Conservation (phyloP, 2,113 vertebrate species). For the Trogon melanurus region DNA sequence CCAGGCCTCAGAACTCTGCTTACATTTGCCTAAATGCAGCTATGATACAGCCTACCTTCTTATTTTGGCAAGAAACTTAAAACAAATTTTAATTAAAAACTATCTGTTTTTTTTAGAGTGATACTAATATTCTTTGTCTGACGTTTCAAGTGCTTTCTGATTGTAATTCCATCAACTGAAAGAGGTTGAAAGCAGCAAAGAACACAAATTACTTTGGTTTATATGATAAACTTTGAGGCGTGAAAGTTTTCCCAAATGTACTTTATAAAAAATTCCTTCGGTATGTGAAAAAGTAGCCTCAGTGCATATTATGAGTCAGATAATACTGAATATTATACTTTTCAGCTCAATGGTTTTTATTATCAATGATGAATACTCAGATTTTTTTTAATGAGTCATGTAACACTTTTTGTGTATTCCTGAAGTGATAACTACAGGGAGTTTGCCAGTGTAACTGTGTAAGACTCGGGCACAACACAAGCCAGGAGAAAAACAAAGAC, state of each 20-base stretch:
- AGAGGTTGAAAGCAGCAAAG: conserved; percentile 8
- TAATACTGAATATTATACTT: not conserved
- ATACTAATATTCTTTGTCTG: conserved; percentile 31
- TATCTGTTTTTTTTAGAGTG: not conserved
- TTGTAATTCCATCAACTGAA: conserved; percentile 7
- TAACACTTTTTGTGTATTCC: not conserved
- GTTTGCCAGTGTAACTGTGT: not conserved
- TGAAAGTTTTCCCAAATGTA: not conserved
- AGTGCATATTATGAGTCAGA: not conserved
- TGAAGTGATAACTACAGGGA: not conserved
- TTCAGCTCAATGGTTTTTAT: not conserved
- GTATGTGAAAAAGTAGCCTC: not conserved
- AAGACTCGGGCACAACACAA: not conserved
- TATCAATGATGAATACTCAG: not conserved
- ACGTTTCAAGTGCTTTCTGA: conserved; percentile 17
- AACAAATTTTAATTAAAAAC: conserved; percentile 32
- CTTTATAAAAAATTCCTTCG: not conserved
- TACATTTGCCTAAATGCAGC: not conserved
- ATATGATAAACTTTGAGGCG: not conserved
- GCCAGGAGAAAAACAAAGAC: not conserved
- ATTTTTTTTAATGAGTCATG: not conserved
- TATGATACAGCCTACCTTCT: not conserved
- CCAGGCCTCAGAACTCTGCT: not conserved
- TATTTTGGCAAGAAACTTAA: conserved; percentile 46
- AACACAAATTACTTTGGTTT: conserved; percentile 1